These are phyloP conservation scores for Acanthornis magna DNA, from an alignment of 2,797 vertebrate species.

Conservation along the genomic window DNA sequence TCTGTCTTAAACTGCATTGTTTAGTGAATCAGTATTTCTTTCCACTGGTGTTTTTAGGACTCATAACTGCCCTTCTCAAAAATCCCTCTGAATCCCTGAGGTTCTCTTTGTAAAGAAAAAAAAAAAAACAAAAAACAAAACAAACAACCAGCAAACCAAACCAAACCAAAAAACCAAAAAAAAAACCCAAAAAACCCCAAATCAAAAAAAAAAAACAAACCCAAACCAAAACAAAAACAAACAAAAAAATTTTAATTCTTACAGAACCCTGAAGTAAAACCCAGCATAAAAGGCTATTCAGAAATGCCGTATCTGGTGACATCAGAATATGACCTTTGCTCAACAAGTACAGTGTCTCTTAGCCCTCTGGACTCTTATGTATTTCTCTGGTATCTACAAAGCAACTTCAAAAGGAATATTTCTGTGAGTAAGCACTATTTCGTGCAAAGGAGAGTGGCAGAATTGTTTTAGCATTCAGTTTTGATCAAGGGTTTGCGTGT, in stretches of 20 bases:
- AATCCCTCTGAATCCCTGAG: background rate
- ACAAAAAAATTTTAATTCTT: background rate
- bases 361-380: background rate
- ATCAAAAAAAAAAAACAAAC: no score
- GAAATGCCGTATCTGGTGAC: conserved; percentile 10
- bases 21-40: conserved; percentile 35
- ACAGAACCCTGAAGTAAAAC: conserved; percentile 11
- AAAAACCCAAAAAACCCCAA: background rate
- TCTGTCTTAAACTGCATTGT: conserved; percentile 31
- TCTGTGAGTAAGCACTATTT: conserved; percentile 37
- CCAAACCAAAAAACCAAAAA: background rate
- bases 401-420: conserved; percentile 37
- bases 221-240: no score
- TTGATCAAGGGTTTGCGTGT: conserved; percentile 44
- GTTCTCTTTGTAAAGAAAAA: background rate
- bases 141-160: no score
- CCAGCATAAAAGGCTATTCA: conserved; percentile 27
- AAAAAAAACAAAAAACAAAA: background rate
- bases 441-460: background rate
- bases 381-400: conserved; percentile 9
- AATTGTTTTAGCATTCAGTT: conserved; percentile 37
- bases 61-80: conserved; percentile 7
- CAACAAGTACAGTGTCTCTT: background rate
- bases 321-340: conserved; percentile 25
- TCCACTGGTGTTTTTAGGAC: conserved; percentile 15